A percentile compares a stretch with the other conserved stretches of the same genome.
Evolutionary conservation across 1,140 invertebrate species (phyloP).

Genomic region (Aphelinus atriplicis): DNA sequence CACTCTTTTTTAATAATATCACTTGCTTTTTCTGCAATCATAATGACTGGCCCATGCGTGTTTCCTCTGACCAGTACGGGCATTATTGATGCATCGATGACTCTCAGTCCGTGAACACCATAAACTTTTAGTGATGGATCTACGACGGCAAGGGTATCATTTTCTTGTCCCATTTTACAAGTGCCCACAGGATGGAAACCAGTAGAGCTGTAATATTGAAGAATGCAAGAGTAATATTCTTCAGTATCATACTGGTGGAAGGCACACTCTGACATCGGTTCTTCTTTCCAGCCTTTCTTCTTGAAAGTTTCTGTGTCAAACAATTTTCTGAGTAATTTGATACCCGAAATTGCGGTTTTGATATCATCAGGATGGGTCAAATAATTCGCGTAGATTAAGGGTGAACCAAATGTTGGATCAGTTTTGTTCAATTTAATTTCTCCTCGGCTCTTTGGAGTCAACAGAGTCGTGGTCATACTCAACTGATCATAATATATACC

Average conservation of each 20-base stretch:
- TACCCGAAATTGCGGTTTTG: background rate
- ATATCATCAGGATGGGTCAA: constrained; percentile 10
- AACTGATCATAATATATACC: constrained; percentile 19
- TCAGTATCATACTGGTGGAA: background rate
- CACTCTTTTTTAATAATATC: constrained; percentile 9
- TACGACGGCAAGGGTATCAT: constrained; percentile 57
- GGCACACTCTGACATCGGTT: background rate
- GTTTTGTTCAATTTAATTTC: constrained; percentile 9
- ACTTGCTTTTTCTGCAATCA: constrained; percentile 69
- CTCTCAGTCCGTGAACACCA: constrained; percentile 56
- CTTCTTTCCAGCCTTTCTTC: background rate
- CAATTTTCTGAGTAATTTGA: background rate
- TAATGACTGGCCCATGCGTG: constrained; percentile 67
- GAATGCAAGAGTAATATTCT: constrained; percentile 30
- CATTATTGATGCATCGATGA: constrained; percentile 63
- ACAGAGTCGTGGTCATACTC: background rate
- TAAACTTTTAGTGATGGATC: constrained; percentile 57
- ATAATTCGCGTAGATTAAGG: constrained; percentile 18
- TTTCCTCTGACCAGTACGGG: constrained; percentile 62
- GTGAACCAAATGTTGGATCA: constrained; percentile 3
- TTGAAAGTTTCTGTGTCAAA: constrained; percentile 18
- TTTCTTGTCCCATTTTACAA: constrained; percentile 70
- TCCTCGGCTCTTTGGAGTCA: constrained; percentile 30
- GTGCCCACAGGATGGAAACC: constrained; percentile 68
- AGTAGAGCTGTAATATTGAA: constrained; percentile 1